Evolutionary conservation across 2,888 invertebrate genomes (phyloP), one percentile per base, ranked within the genome.

Genomic region (Temnothorax ravouxi): DNA sequence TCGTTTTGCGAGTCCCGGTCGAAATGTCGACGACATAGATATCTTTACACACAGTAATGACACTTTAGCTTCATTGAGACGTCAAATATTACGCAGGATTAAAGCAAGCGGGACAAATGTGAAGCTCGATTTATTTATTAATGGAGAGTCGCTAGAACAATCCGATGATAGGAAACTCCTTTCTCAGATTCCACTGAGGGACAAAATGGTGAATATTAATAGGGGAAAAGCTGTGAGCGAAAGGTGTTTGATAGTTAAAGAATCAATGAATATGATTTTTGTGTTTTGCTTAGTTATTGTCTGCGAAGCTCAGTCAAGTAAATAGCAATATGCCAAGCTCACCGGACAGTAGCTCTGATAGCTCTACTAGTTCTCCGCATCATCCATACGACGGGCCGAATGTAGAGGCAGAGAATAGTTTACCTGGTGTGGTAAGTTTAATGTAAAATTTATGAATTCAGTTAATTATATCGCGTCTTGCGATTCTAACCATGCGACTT

Each of bases 41-140:
- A 95, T 99, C 85, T 97, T 97, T 94, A 98, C 99, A 64, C 99
- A 99, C 95, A 98, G 97, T 84, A 99, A 99, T 95, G 99, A 99
- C 94, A 99, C 99, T 3, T 96, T 99, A 90, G 97, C 98, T 77
- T 97, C 98, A 52, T 96, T 99, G 86, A 96, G 99, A 88, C 96
- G 98, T 83, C 97, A 97, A 91, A 96, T 98, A 92, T 96, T 98
- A 93, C 96, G 97, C 91, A 96, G 97, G 88, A 95, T 96, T 64
- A 96, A 96, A 90, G 95, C 96, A 0, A 96, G 96, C 69, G 96
- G 96, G 75, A 95, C 96, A 15, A 97, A 98, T 94, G 97, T 99
- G 87, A 99, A 99, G 95, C 96, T 99, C 91, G 99, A 99, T 94
- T 96, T 99, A 89, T 99, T 97, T 94, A 96, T 98, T 84, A 99